Percentiles rank a stretch among this genome's conserved stretches.
phyloP scores from a whole-genome alignment of 2,888 invertebrate genomes.

The Andrena fulva region DNA sequence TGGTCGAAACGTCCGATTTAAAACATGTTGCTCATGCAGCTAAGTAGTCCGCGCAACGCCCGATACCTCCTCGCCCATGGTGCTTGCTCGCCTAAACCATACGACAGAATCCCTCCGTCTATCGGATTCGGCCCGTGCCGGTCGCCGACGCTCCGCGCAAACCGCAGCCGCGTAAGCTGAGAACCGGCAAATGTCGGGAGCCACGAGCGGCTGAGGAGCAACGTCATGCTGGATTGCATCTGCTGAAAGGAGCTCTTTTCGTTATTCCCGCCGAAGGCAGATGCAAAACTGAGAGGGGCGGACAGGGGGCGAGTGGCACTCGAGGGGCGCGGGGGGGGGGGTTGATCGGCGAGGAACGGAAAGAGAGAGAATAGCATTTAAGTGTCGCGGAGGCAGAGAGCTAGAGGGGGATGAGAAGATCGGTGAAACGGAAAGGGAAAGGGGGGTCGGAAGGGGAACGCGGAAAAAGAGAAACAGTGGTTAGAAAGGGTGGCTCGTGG shows the following conservation, averaged over 20 bases:
- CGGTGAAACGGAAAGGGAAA: conserved; percentile 21
- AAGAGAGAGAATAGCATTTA: conserved; percentile 18
- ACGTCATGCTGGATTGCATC: conserved; percentile 81
- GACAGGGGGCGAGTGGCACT: conserved; percentile 21
- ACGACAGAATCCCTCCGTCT: too few relatives aligned
- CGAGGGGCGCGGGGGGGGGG: conserved; percentile 23
- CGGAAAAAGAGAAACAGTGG: conserved; percentile 60
- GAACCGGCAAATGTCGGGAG: conserved; percentile 81
- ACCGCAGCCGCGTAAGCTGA: conserved; percentile 79
- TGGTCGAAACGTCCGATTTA: too few relatives aligned
- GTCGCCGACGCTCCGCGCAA: conserved; percentile 15
- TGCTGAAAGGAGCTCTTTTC: conserved; percentile 80
- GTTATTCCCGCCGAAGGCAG: conserved; percentile 71
- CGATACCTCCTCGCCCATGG: too few relatives aligned
- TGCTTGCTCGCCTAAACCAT: neutral
- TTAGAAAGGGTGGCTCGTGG: conserved; percentile 38
- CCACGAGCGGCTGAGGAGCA: conserved; percentile 78
- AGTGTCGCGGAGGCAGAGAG: neutral
- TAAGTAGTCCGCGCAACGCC: neutral
- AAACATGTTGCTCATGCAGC: too few relatives aligned
- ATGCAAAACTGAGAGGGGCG: conserved; percentile 24
- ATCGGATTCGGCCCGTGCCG: neutral
- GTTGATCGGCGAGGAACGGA: conserved; percentile 4
- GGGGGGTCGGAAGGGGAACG: conserved; percentile 17
- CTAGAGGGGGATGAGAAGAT: neutral